A percentile compares a stretch with the other conserved stretches of the same genome.
These are phyloP conservation scores for Puffinus mauretanicus DNA, from an alignment of 2,113 vertebrate genomes.

Conservation along the genomic window DNA sequence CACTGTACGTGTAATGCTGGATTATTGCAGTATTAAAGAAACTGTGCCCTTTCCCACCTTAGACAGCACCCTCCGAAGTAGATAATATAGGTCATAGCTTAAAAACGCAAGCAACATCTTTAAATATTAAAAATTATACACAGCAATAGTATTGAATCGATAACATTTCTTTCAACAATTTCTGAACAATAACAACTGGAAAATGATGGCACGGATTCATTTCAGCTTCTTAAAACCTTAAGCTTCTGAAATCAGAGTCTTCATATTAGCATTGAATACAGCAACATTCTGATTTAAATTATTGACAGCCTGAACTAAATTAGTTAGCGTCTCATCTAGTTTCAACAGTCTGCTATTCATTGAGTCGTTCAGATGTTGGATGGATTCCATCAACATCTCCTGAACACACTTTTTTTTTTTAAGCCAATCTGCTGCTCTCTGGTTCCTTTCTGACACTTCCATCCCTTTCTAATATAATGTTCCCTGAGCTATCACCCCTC, in stretches of 20 bases:
- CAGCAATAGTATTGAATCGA: background rate
- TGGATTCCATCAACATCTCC: slow-evolving; percentile 69
- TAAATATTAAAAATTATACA: background rate
- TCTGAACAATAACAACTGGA: slow-evolving; percentile 1
- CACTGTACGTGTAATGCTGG: background rate
- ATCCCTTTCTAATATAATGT: slow-evolving; percentile 17
- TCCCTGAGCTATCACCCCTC: background rate
- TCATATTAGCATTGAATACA: slow-evolving; percentile 30
- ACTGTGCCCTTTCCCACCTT: background rate
- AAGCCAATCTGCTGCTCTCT: slow-evolving; percentile 53
- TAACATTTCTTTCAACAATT: background rate
- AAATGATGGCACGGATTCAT: background rate
- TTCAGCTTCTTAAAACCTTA: slow-evolving; percentile 15
- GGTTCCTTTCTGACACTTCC: slow-evolving; percentile 45
- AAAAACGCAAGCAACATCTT: background rate
- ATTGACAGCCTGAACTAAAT: slow-evolving; percentile 72
- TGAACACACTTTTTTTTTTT: slow-evolving; percentile 16
- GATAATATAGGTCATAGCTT: background rate
- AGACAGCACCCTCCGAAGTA: background rate
- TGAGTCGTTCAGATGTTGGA: slow-evolving; percentile 65
- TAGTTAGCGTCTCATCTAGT: slow-evolving; percentile 65
- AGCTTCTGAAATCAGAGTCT: slow-evolving; percentile 40
- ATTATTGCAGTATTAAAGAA: background rate
- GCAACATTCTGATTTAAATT: slow-evolving; percentile 64
- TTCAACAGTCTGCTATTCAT: slow-evolving; percentile 66